Conservation (phyloP, 2,888 invertebrate genomes). For the Oxycera nigricornis region DNA sequence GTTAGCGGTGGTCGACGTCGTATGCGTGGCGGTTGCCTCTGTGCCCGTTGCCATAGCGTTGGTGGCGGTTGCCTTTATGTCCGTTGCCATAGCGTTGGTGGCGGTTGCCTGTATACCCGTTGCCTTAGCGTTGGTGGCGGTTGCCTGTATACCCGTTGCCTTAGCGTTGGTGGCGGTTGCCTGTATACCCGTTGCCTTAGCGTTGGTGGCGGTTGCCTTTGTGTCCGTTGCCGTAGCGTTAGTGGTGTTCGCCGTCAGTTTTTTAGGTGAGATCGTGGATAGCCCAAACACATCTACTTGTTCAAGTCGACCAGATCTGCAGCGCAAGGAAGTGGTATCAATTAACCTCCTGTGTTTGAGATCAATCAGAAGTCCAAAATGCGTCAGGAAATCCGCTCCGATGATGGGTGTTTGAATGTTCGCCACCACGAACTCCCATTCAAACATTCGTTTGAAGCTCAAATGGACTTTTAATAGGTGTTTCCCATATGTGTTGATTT, state of each 20-base stretch:
- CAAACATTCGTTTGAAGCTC: constrained; percentile 46
- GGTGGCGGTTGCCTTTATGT: background rate
- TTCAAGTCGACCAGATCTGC: constrained; percentile 41
- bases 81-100: too few species aligned
- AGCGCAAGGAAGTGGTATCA: constrained; percentile 52
- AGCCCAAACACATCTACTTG: too few species aligned
- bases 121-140: too few species aligned
- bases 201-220: too few species aligned
- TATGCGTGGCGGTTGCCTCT: too few species aligned
- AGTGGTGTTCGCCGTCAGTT: background rate
- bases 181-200: background rate
- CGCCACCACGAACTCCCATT: constrained; percentile 48
- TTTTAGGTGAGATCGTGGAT: too few species aligned
- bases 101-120: too few species aligned
- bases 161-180: too few species aligned
- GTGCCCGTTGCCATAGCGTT: background rate
- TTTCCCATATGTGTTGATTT: constrained; percentile 45
- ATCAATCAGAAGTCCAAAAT: constrained; percentile 42
- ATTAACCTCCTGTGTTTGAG: constrained; percentile 40
- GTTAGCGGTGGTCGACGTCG: background rate
- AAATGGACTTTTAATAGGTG: constrained; percentile 43
- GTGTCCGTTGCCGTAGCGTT: too few species aligned
- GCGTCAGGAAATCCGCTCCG: constrained; percentile 45
- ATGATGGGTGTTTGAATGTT: constrained; percentile 46
- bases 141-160: too few species aligned